These are phyloP conservation scores for Oxytorus armatus DNA, from an alignment of 2,888 invertebrate genomes.

Conservation along the genomic window DNA sequence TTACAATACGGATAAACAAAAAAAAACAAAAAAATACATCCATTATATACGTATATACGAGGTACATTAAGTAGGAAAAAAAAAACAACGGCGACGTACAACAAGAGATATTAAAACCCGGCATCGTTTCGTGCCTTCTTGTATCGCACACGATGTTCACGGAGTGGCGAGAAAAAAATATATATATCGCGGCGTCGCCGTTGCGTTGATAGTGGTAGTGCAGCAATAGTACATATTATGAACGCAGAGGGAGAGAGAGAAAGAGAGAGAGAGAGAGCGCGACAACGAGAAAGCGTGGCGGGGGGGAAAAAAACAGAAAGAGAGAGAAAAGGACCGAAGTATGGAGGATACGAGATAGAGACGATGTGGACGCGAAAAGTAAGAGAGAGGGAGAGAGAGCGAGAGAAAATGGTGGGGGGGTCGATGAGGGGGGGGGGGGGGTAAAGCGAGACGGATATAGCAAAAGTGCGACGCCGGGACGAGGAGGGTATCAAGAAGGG, in stretches of 20 bases:
- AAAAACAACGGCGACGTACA: conserved; percentile 9
- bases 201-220: conserved; percentile 26
- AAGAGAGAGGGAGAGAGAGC: conserved; percentile 23
- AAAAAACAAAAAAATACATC: not conserved
- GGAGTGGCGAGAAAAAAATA: conserved; percentile 63
- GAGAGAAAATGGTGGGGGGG: conserved; percentile 60
- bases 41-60: not conserved
- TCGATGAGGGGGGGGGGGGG: conserved; percentile 39
- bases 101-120: conserved; percentile 49
- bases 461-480: conserved; percentile 53
- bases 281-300: not conserved
- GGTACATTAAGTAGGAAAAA: not conserved
- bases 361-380: conserved; percentile 41
- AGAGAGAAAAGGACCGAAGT: conserved; percentile 53
- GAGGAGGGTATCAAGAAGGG: conserved; percentile 43
- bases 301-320: conserved; percentile 7
- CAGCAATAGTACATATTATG: conserved; percentile 49
- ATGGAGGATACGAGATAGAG: conserved; percentile 56
- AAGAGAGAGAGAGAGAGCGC: conserved; percentile 35
- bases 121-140: conserved; percentile 52
- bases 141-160: conserved; percentile 42
- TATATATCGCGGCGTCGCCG: conserved; percentile 56
- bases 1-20: not conserved
- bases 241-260: conserved; percentile 52
- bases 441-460: conserved; percentile 64